Conservation (phyloP, 2,888 invertebrate genomes). For the Tachina fera region DNA sequence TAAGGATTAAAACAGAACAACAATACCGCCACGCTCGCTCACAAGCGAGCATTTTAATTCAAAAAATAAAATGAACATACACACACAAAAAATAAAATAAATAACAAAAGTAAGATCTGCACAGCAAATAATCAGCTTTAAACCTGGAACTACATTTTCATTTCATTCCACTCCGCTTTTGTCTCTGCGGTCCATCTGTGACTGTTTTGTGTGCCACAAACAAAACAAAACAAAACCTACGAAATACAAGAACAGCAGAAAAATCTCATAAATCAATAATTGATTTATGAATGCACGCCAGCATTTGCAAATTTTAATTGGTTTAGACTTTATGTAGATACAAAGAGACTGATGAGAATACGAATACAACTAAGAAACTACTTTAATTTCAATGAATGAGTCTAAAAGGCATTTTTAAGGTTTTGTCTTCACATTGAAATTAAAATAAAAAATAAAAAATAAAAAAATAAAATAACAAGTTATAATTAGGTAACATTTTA, state of each 20-base stretch:
- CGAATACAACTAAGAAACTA: conserved; percentile 33
- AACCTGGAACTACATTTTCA: conserved; percentile 39
- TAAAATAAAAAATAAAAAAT: neutral
- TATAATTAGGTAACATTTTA: conserved; percentile 69
- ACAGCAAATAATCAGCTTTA: conserved; percentile 65
- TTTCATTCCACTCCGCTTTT: conserved; percentile 39
- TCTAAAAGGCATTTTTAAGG: conserved; percentile 37
- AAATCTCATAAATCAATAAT: conserved; percentile 75
- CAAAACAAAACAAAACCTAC: conserved; percentile 53
- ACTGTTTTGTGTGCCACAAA: conserved; percentile 35
- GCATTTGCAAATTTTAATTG: conserved; percentile 72
- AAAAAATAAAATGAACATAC: conserved; percentile 15
- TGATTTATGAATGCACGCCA: conserved; percentile 75
- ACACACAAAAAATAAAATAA: neutral
- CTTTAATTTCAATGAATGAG: conserved; percentile 58
- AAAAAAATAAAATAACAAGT: conserved; percentile 10
- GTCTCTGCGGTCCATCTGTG: conserved; percentile 18
- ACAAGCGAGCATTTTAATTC: conserved; percentile 42
- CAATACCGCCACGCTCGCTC: conserved; percentile 11
- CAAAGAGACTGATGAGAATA: conserved; percentile 52
- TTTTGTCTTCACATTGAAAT: conserved; percentile 32
- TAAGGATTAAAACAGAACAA: conserved; percentile 31
- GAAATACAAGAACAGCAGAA: conserved; percentile 54
- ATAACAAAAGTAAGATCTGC: conserved; percentile 22
- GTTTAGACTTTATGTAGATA: conserved; percentile 71